A percentile compares a stretch with the other conserved stretches of the same genome.
Conservation (phyloP, 92 coral and sea anemone genomes). For the Parazoanthus swiftii region DNA sequence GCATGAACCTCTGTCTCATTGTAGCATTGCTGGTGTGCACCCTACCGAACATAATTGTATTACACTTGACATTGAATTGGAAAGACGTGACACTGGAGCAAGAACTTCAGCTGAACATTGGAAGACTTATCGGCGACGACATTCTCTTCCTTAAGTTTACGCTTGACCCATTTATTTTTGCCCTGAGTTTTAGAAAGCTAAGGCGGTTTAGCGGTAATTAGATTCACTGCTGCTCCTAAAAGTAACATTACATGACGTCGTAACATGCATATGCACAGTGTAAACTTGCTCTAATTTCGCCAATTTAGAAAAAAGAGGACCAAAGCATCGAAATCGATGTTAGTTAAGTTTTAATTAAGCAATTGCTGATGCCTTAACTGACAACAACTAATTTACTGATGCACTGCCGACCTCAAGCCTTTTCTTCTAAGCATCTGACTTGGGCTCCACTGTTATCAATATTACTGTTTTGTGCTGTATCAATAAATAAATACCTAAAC, state of each 20-base stretch:
- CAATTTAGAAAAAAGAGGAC: too few species aligned
- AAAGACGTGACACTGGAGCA: conserved; percentile 15
- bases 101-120: conserved; percentile 33
- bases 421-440: too few species aligned
- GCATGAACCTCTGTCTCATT: conserved; percentile 31
- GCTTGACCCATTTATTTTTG: conserved; percentile 47
- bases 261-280: too few species aligned
- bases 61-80: conserved; percentile 37
- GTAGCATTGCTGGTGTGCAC: conserved; percentile 44
- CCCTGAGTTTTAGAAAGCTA: conserved; percentile 36
- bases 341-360: too few species aligned
- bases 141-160: conserved; percentile 47
- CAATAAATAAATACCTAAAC: too few species aligned
- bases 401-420: too few species aligned
- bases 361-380: too few species aligned
- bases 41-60: conserved; percentile 38
- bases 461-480: too few species aligned
- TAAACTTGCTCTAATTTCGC: neutral
- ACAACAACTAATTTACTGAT: too few species aligned
- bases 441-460: too few species aligned
- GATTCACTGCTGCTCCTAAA: neutral
- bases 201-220: neutral
- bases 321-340: too few species aligned
- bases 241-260: too few species aligned
- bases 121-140: conserved; percentile 40